phyloP scores from a whole-genome alignment of 2,113 vertebrate genomes.

The Lates calcarifer region DNA sequence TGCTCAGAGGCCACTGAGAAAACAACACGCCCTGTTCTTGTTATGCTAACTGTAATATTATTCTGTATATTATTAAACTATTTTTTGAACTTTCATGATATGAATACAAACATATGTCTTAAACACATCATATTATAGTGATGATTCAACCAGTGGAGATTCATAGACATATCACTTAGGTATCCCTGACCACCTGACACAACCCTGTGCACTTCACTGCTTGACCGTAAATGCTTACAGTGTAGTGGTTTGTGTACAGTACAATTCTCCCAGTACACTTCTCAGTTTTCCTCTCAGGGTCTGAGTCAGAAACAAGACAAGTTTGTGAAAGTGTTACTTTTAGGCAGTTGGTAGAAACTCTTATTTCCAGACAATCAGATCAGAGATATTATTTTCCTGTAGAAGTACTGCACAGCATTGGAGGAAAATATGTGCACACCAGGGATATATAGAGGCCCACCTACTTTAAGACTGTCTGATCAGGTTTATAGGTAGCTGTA shows the following conservation, averaged over 20 bases:
- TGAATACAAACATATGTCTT: neutral
- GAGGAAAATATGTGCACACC: constrained; percentile 3
- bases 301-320: constrained; percentile 21
- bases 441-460: constrained; percentile 13
- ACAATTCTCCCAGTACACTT: constrained; percentile 9
- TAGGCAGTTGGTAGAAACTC: constrained; percentile 12
- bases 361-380: constrained; percentile 48
- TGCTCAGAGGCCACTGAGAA: neutral
- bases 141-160: constrained; percentile 8
- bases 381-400: constrained; percentile 36
- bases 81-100: neutral
- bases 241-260: constrained; percentile 1
- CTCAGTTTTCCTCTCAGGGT: constrained; percentile 8
- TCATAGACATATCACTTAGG: neutral
- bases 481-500: constrained; percentile 17
- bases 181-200: neutral
- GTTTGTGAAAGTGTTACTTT: constrained; percentile 36
- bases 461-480: constrained; percentile 16
- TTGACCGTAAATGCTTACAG: neutral
- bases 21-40: constrained; percentile 7
- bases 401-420: constrained; percentile 7
- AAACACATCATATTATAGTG: neutral
- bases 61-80: too few species aligned
- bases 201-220: neutral
- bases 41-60: neutral